phyloP scores from a whole-genome alignment of 2,888 invertebrate species.

The Parthenolecanium corni region DNA sequence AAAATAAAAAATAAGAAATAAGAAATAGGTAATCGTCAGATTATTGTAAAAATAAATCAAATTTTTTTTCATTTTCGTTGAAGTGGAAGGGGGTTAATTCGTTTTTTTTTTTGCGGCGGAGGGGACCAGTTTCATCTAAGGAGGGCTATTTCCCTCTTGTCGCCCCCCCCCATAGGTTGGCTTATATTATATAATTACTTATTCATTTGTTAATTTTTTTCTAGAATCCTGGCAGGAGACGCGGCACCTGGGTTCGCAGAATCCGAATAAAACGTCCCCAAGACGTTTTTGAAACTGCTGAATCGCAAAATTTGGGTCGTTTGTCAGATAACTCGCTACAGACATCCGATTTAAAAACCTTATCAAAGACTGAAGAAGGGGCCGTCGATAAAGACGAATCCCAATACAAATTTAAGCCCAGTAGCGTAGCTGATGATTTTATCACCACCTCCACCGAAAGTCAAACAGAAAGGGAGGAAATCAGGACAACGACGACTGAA shows the following conservation, averaged over 20 bases:
- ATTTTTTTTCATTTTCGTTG: too few relatives aligned
- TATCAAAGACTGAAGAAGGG: conserved; percentile 19
- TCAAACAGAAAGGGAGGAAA: not conserved
- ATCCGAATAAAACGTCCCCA: conserved; percentile 48
- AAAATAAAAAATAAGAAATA: too few relatives aligned
- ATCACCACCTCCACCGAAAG: conserved; percentile 21
- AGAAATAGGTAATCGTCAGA: too few relatives aligned
- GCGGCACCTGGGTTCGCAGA: conserved; percentile 59
- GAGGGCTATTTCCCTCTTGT: too few relatives aligned
- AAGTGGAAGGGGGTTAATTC: too few relatives aligned
- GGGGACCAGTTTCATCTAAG: too few relatives aligned
- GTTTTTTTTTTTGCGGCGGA: too few relatives aligned
- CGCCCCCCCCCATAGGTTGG: too few relatives aligned
- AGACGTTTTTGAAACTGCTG: conserved; percentile 65
- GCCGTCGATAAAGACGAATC: conserved; percentile 3
- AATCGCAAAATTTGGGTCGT: conserved; percentile 59
- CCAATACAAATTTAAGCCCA: not conserved
- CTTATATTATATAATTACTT: too few relatives aligned
- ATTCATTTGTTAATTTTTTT: not conserved
- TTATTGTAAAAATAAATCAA: too few relatives aligned
- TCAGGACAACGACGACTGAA: conserved; percentile 9
- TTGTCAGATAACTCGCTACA: conserved; percentile 33
- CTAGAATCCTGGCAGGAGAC: conserved; percentile 40
- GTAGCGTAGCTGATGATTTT: not conserved
- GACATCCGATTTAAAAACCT: conserved; percentile 18